Conservation (phyloP, 2,113 vertebrate genomes). For the Melospiza melodia region DNA sequence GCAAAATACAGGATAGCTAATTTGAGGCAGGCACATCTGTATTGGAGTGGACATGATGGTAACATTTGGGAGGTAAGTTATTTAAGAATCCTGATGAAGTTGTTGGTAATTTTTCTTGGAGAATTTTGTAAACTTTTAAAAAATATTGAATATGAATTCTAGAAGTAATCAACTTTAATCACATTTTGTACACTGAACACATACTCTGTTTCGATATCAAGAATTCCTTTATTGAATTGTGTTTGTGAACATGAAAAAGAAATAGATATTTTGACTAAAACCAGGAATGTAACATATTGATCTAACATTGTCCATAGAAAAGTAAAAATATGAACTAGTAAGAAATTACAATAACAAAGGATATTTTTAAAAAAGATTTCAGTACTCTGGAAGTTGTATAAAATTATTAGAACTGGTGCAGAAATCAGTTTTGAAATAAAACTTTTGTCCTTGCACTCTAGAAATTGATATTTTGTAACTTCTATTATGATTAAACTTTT, state of each 20-base stretch:
- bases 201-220: neutral
- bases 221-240: neutral
- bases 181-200: neutral
- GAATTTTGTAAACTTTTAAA: neutral
- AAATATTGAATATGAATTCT: neutral
- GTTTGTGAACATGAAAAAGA: neutral
- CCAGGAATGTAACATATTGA: neutral
- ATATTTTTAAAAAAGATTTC: neutral
- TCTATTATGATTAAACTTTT: neutral
- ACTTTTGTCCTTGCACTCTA: neutral
- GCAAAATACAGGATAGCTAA: neutral
- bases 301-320: neutral
- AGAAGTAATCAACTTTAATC: neutral
- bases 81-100: neutral
- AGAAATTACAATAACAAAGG: neutral
- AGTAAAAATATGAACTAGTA: neutral
- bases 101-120: neutral
- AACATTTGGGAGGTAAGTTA: neutral
- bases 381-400: neutral
- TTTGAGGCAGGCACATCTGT: neutral
- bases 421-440: neutral
- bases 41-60: accelerated
- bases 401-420: neutral
- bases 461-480: neutral
- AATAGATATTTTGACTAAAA: neutral